Conservation (phyloP, 2,797 vertebrate genomes). For the Poecile montanus region DNA sequence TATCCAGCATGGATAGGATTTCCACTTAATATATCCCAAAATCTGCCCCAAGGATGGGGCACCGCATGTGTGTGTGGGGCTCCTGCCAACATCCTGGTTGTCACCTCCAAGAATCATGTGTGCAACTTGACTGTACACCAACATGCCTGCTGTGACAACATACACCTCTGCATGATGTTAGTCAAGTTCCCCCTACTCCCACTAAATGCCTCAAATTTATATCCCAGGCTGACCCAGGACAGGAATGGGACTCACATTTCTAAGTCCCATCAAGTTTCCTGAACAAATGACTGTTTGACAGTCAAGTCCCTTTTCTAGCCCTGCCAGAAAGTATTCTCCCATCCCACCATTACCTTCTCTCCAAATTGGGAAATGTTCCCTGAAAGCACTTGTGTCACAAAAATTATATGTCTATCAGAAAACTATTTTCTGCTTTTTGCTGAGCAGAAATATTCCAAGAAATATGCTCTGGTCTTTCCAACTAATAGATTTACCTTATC, state of each 20-base stretch:
- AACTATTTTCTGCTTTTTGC: neutral
- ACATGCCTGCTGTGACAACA: neutral
- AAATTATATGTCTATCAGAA: neutral
- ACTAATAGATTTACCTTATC: neutral
- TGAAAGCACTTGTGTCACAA: neutral
- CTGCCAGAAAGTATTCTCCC: neutral
- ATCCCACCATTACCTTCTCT: neutral
- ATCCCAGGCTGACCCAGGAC: neutral
- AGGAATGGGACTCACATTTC: neutral
- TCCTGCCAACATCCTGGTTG: neutral
- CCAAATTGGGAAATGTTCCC: neutral
- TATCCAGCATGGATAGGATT: neutral
- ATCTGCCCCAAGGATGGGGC: neutral
- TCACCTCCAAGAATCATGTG: neutral
- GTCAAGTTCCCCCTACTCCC: neutral
- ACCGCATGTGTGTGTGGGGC: fast-evolving
- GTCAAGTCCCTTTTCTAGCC: neutral
- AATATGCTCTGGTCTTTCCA: neutral
- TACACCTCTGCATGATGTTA: neutral
- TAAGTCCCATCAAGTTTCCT: neutral
- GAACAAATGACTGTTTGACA: neutral
- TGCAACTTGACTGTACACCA: neutral
- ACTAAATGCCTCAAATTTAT: neutral
- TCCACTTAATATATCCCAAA: neutral
- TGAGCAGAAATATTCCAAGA: neutral